A percentile compares a stretch with the other conserved stretches of the same genome.
Evolutionary conservation across 2,113 vertebrate species (phyloP).

Genomic region (Tiliqua scincoides): DNA sequence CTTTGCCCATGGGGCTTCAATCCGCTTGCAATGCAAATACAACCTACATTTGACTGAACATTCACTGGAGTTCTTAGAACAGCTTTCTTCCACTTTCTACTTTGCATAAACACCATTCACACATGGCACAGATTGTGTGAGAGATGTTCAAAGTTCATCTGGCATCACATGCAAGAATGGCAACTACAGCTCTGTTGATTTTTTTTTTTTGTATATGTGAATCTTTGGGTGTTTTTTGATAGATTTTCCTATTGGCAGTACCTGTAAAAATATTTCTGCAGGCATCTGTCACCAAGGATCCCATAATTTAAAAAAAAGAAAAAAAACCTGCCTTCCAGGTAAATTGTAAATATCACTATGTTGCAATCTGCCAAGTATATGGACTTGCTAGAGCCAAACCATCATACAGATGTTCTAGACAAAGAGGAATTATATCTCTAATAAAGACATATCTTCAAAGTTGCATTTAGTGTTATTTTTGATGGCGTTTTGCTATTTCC

Average conservation of each 20-base stretch:
- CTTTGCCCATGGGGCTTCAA: too few relatives aligned
- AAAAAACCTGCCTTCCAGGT: background rate
- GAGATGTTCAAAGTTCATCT: background rate
- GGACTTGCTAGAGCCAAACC: background rate
- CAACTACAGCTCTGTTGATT: background rate
- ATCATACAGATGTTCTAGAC: background rate
- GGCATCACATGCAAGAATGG: background rate
- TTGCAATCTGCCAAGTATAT: background rate
- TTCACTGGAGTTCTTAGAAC: too few relatives aligned
- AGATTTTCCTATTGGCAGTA: background rate
- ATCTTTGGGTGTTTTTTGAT: background rate
- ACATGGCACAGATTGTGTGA: background rate
- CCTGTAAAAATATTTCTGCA: background rate
- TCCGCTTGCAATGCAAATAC: too few relatives aligned
- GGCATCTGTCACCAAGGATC: background rate
- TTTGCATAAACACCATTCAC: too few relatives aligned
- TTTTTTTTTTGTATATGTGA: background rate
- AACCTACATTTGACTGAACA: too few relatives aligned
- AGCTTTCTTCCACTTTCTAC: too few relatives aligned
- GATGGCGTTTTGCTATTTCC: background rate
- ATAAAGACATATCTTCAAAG: background rate
- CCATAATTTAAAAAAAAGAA: too few relatives aligned
- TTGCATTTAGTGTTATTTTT: background rate
- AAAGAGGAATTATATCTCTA: background rate
- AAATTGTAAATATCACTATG: background rate